Evolutionary conservation across 2,888 invertebrate species (phyloP).

Genomic region (Melanchra persicariae): DNA sequence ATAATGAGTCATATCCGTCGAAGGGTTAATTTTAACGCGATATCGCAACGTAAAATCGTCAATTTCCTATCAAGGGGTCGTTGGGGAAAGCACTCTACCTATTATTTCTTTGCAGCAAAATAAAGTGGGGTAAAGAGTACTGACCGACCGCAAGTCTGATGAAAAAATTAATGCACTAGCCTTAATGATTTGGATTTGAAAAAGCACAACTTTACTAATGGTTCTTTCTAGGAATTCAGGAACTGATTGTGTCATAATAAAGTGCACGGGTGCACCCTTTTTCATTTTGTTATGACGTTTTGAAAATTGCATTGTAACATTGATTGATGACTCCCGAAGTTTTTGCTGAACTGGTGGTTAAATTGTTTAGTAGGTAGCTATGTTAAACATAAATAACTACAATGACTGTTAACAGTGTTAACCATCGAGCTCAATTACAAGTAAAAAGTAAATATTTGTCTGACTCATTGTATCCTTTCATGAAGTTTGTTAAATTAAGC

Average conservation of each 20-base stretch:
- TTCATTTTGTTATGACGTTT: not conserved
- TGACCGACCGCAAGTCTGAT: conserved; percentile 43
- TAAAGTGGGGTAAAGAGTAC: conserved; percentile 54
- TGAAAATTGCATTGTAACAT: conserved; percentile 5
- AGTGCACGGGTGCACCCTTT: conserved; percentile 24
- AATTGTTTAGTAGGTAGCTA: conserved; percentile 6
- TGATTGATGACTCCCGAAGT: conserved; percentile 6
- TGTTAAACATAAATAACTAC: conserved; percentile 41
- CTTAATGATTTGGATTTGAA: conserved; percentile 36
- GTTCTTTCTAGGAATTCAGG: conserved; percentile 36
- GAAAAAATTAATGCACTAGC: conserved; percentile 50
- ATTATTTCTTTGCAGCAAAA: conserved; percentile 66
- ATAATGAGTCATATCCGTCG: conserved; percentile 89
- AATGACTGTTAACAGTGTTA: conserved; percentile 47
- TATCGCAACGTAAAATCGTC: conserved; percentile 84
- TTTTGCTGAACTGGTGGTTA: not conserved
- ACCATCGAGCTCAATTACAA: conserved; percentile 54
- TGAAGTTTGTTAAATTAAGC: conserved; percentile 65
- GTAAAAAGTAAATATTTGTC: conserved; percentile 60
- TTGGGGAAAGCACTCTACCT: conserved; percentile 62
- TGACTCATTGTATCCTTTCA: conserved; percentile 65
- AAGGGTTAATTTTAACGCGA: conserved; percentile 88
- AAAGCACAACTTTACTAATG: conserved; percentile 36
- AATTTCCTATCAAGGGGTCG: conserved; percentile 78
- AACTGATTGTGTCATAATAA: conserved; percentile 20